Evolutionary conservation across 2,113 vertebrate genomes (phyloP).

Genomic region (Alethe castanea): DNA sequence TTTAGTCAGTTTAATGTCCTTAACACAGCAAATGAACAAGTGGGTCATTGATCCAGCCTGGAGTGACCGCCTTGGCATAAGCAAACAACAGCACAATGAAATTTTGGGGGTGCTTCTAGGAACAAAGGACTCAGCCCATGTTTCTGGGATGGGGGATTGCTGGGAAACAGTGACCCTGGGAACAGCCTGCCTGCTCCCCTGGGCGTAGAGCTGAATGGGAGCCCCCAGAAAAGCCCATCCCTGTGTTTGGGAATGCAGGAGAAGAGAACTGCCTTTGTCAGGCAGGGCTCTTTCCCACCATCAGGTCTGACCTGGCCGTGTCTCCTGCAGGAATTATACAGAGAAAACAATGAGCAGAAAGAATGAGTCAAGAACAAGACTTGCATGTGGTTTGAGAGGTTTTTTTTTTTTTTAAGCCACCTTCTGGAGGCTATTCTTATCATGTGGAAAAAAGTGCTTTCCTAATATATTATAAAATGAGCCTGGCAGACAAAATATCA

Average conservation of each 20-base stretch:
- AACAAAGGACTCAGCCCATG: neutral
- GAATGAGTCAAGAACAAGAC: neutral
- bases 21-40: neutral
- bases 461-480: neutral
- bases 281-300: constrained; percentile 29
- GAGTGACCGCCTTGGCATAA: neutral
- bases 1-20: neutral
- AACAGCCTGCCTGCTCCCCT: neutral
- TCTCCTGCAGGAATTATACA: neutral
- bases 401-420: neutral
- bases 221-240: constrained; percentile 38
- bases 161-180: constrained; percentile 9
- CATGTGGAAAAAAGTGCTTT: neutral
- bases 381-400: neutral
- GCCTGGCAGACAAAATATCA: neutral
- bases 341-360: neutral
- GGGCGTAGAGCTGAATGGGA: neutral
- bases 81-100: neutral
- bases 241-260: neutral
- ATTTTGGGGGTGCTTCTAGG: neutral
- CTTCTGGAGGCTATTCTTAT: neutral
- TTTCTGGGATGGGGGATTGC: constrained; percentile 8
- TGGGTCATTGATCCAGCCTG: constrained; percentile 45
- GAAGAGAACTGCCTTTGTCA: constrained; percentile 33
- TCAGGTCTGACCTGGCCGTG: constrained; percentile 13